phyloP scores from a whole-genome alignment of 1,140 invertebrate genomes.

The Caligus rogercresseyi region DNA sequence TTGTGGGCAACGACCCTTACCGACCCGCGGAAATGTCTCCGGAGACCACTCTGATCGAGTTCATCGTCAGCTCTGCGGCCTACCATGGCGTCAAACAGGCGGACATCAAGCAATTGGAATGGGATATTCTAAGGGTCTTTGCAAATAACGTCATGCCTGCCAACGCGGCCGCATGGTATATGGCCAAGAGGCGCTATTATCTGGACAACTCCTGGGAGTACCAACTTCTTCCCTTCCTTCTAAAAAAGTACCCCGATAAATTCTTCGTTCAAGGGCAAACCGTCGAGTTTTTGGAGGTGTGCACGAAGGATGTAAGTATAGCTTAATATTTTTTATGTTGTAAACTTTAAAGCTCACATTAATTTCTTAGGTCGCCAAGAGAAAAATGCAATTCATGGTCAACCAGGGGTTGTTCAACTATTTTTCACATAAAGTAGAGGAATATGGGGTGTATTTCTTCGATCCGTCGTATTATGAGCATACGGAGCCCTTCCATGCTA shows the following conservation, averaged over 20 bases:
- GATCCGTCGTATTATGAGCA: slow-evolving; percentile 13
- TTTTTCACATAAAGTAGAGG: slow-evolving; percentile 15
- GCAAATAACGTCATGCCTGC: slow-evolving; percentile 15
- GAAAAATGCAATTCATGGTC: slow-evolving; percentile 5
- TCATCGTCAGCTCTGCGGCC: slow-evolving; percentile 6
- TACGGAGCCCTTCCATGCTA: slow-evolving; percentile 13
- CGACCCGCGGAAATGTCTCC: slow-evolving; percentile 11
- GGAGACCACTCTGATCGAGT: neutral
- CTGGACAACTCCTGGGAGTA: neutral
- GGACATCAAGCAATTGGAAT: neutral
- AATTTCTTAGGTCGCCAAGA: neutral
- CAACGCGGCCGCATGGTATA: slow-evolving; percentile 15
- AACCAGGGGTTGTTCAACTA: slow-evolving; percentile 2
- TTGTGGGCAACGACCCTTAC: neutral
- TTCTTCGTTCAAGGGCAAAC: neutral
- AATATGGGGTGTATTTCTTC: slow-evolving; percentile 16
- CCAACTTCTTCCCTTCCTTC: slow-evolving; percentile 4
- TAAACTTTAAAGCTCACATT: too few species aligned
- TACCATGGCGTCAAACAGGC: slow-evolving; percentile 8
- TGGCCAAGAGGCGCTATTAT: slow-evolving; percentile 10
- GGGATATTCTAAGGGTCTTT: slow-evolving; percentile 9
- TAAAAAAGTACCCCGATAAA: slow-evolving; percentile 17
- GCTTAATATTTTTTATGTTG: too few species aligned
- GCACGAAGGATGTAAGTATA: neutral
- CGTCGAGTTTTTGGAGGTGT: slow-evolving; percentile 1